Percentiles rank a stretch among this genome's conserved stretches.
Conservation (phyloP, 2,888 invertebrate genomes). For the Agrochola litura region DNA sequence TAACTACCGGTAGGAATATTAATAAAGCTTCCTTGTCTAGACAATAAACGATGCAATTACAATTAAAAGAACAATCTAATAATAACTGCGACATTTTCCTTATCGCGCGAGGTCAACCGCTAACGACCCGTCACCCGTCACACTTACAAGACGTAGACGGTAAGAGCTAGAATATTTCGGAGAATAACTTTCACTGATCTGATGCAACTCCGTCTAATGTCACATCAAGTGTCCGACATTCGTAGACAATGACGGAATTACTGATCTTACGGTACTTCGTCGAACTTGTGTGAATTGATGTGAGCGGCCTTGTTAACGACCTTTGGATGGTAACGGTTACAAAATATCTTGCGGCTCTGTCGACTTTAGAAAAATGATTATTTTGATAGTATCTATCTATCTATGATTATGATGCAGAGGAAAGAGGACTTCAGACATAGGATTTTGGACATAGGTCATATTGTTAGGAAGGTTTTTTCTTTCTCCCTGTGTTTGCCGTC, state of each 20-base stretch:
- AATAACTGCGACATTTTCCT: slow-evolving; percentile 47
- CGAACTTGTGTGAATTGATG: slow-evolving; percentile 26
- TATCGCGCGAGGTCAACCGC: slow-evolving; percentile 24
- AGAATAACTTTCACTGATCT: slow-evolving; percentile 63
- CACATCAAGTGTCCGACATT: slow-evolving; percentile 40
- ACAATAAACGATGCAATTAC: slow-evolving; percentile 37
- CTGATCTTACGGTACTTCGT: slow-evolving; percentile 23
- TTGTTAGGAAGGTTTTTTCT: not conserved
- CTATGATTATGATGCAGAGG: no score
- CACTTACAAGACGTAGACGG: not conserved
- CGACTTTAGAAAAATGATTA: not conserved
- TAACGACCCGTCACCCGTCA: slow-evolving; percentile 19
- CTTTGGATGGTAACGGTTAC: slow-evolving; percentile 13
- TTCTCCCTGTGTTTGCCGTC: no score
- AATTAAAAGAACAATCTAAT: slow-evolving; percentile 15
- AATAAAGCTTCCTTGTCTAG: slow-evolving; percentile 44
- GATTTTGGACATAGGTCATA: not conserved
- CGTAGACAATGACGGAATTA: slow-evolving; percentile 29
- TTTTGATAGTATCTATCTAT: not conserved
- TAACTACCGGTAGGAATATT: not conserved
- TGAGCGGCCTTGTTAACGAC: slow-evolving; percentile 23
- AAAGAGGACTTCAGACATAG: no score
- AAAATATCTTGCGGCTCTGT: slow-evolving; percentile 16
- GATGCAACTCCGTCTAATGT: slow-evolving; percentile 56
- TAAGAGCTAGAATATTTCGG: slow-evolving; percentile 37